phyloP scores from a whole-genome alignment of 2,797 vertebrate species.

The Spea hammondii region DNA sequence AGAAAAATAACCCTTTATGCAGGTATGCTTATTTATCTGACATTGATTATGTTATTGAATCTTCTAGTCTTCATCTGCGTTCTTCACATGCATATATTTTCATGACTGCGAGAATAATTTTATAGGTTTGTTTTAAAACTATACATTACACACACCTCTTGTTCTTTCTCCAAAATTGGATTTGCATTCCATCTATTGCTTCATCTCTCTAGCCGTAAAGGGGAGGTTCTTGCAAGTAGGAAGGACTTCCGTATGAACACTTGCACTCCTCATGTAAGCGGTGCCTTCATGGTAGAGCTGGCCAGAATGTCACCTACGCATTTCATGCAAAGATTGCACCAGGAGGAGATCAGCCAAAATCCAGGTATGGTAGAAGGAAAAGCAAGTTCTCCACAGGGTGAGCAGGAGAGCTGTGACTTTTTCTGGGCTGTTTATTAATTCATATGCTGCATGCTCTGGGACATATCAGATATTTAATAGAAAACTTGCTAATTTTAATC shows the following conservation, averaged over 20 bases:
- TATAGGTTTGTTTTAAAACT: too few species aligned
- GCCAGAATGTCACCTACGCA: slow-evolving; percentile 46
- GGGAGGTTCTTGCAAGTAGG: slow-evolving; percentile 81
- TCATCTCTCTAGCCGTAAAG: slow-evolving; percentile 68
- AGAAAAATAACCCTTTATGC: slow-evolving; percentile 77
- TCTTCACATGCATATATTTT: too few species aligned
- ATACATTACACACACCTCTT: too few species aligned
- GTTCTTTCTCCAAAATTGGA: too few species aligned
- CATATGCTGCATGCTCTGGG: too few species aligned
- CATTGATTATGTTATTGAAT: not conserved
- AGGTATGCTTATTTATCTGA: slow-evolving; percentile 67
- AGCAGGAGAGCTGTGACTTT: too few species aligned
- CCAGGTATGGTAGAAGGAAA: slow-evolving; percentile 33
- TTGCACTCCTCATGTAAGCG: slow-evolving; percentile 66
- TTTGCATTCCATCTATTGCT: not conserved
- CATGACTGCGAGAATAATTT: too few species aligned
- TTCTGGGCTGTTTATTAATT: too few species aligned
- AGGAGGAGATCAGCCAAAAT: fast-evolving
- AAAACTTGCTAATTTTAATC: too few species aligned
- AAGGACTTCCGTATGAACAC: slow-evolving; percentile 87
- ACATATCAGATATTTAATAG: too few species aligned
- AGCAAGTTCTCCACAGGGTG: too few species aligned
- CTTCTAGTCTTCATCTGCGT: too few species aligned
- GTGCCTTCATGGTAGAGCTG: slow-evolving; percentile 72
- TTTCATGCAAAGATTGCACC: not conserved